phyloP scores from a whole-genome alignment of 2,888 invertebrate species.

The Drosophila villosipedis region DNA sequence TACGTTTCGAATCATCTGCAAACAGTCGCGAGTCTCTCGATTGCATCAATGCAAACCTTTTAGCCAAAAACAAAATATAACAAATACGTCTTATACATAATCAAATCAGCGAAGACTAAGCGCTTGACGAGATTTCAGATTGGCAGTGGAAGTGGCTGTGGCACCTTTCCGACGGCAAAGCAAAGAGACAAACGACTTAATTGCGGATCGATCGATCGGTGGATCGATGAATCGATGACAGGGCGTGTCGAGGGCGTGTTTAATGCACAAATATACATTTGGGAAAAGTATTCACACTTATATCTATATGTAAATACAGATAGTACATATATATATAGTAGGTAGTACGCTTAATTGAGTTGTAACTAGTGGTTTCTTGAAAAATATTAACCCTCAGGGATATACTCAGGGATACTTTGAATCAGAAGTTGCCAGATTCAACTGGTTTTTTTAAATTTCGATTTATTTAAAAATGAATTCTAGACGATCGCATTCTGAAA shows the following conservation, averaged over 20 bases:
- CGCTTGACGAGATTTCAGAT: background rate
- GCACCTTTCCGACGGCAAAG: conserved; percentile 43
- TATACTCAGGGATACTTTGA: background rate
- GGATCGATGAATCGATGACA: background rate
- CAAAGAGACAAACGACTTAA: conserved; percentile 7
- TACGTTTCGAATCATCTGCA: conserved; percentile 76
- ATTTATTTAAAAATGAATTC: background rate
- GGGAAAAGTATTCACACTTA: background rate
- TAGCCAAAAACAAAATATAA: conserved; percentile 25
- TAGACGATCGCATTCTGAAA: background rate
- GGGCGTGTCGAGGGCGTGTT: background rate
- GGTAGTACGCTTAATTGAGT: background rate
- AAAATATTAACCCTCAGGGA: background rate
- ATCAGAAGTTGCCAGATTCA: background rate
- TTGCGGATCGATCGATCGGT: background rate
- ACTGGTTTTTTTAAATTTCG: background rate
- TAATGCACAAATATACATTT: background rate
- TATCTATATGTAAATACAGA: background rate
- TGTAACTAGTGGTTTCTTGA: background rate
- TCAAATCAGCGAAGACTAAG: background rate
- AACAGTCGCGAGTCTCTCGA: conserved; percentile 45
- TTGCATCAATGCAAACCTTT: conserved; percentile 55
- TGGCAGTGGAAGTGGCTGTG: background rate
- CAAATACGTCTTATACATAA: conserved; percentile 8
- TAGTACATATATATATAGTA: background rate